Conservation (phyloP, 2,888 invertebrate genomes). For the Cerceris rybyensis region DNA sequence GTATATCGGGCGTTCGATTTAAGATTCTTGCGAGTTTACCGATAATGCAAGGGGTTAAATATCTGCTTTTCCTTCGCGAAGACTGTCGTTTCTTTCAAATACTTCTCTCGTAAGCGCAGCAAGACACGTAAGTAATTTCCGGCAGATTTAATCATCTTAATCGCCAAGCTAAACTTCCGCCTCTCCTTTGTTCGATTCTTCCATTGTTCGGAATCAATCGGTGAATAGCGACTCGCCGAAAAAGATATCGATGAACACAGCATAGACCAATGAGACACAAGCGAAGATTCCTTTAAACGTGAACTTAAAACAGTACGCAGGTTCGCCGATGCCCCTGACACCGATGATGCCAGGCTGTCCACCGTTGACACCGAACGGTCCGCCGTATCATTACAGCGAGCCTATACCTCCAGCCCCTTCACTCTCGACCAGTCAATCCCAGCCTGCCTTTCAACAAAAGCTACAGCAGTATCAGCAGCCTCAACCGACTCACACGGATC, state of each 20-base stretch:
- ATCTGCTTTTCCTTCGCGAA: no score
- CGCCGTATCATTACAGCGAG: slow-evolving; percentile 84
- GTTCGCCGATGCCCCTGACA: slow-evolving; percentile 80
- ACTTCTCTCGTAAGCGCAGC: no score
- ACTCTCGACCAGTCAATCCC: slow-evolving; percentile 78
- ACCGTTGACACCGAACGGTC: slow-evolving; percentile 81
- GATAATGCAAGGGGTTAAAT: no score
- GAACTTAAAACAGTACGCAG: slow-evolving; percentile 71
- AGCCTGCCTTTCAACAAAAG: slow-evolving; percentile 79
- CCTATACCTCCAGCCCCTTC: slow-evolving; percentile 82
- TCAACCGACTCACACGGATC: slow-evolving; percentile 80
- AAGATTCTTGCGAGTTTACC: no score
- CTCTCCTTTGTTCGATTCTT: no score
- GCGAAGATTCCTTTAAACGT: neutral
- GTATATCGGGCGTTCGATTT: no score
- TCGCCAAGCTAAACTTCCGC: no score
- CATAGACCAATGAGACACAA: neutral
- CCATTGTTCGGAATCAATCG: no score
- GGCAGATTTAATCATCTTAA: no score
- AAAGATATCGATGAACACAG: neutral
- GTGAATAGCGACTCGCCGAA: no score
- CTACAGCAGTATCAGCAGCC: slow-evolving; percentile 76
- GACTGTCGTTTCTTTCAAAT: no score
- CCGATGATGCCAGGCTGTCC: slow-evolving; percentile 81
- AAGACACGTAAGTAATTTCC: no score